Evolutionary conservation across 2,797 vertebrate genomes (phyloP), one percentile per base, ranked within the genome.

Genomic region (Oryzias sinensis): DNA sequence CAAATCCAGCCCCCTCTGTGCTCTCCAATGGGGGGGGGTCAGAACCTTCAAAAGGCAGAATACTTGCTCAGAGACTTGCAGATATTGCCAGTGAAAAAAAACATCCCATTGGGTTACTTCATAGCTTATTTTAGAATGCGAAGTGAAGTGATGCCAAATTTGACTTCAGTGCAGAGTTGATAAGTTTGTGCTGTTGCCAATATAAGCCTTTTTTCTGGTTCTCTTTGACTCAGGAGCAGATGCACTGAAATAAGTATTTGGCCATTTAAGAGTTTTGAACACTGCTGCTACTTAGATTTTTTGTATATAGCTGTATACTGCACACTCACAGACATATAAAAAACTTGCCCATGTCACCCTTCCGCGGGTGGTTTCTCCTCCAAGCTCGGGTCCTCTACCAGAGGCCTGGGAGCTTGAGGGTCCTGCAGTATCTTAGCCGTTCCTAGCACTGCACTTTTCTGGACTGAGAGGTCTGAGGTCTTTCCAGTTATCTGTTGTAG

Each of bases 51-150:
- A 56, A 58, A 76, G 58, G 48, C 62, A 51, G 6, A 61, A 51
- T 42, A 46, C 29, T 52, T 33, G 50, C 14, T 59, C 18, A 20
- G 60, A 53, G 66, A 63, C 16, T 6, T 43, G 56, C 43, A 66
- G 59, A 71, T 47, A 14, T 8, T 16, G 44, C 27, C 63, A 48
- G 44, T 42, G 43, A 73, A 80, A 65, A 61, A 29, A 79, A 66
- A 62, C 27, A 53, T 69, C 77, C 70, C 72, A 47, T 56, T 77
- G 75, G 73, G 71, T 80, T 80, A 72, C 85, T 85, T 81, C 74
- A 66, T 67, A 65, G 62, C 53, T 77, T 82, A 83, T 80, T 85
- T 65, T 48, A 64, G 74, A 82, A 81, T 81, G 56, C 67, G 60
- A 76, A 77, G 49, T 74, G 62, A 74, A 72, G 53, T 58, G 62